Evolutionary conservation across 2,797 vertebrate species (phyloP), one percentile per base, ranked within the genome.

Genomic region (Tapera naevia): DNA sequence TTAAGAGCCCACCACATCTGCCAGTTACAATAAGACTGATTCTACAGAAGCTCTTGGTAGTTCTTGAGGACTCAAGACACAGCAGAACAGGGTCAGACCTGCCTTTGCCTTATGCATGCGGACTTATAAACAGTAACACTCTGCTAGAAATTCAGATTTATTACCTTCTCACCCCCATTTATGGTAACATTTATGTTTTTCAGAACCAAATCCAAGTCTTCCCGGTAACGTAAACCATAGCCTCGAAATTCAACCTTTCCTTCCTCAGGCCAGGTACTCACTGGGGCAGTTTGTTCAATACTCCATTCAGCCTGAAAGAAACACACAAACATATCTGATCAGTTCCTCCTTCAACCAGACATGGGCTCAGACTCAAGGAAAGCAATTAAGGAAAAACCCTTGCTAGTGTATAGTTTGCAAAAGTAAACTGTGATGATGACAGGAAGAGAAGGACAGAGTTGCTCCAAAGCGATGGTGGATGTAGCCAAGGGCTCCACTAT

Each of bases 141-240:
- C 11, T 16, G 1, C 28, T 19, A 4, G 10, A 57, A 61, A 35
- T 28, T 23, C 27, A 72, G 27, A 48, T 50, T 5, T 45, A 79
- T 54, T 76, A 99, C 99, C 98, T 99, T 99, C 75, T 99, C 99
- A 64, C 99, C 99, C 58, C 98, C 99, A 0, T 86, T 92, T 17
- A 99, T 98, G 65, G 95, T 98, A 78, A 99, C 85, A 14, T 94
- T 98, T 80, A 99, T 98, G 94, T 99, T 97, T 88, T 96, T 98
- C 88, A 99, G 98, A 37, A 99, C 99, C 65, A 99, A 94, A 73
- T 99, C 99, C 97, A 99, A 97, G 95, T 99, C 98, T 6, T 98
- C 96, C 13, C 99, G 97, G 96, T 99, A 99, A n/a, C 99, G 98
- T 70, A 99, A 97, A 32, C 98, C 92, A 3, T 98, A 99, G 56